Base-by-base conservation (phyloP, 2,888 invertebrate genomes). In the Lithophane semibrunnea region DNA sequence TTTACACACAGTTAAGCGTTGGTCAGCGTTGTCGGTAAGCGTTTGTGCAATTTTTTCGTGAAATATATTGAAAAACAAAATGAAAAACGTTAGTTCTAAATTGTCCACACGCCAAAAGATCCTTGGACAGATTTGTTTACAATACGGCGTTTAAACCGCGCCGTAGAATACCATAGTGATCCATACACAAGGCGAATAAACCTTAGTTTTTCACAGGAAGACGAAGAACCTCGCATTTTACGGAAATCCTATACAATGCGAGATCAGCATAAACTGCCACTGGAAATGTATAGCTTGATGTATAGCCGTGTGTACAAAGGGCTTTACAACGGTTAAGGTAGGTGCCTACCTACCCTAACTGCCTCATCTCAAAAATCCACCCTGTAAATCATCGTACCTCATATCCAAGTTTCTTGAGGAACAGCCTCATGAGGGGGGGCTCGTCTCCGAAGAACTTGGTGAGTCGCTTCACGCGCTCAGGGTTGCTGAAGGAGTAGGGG, bases 381-480 rank as follows among this genome's bases (percentile, higher is more conserved):
- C 2, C 24, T 24, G 10, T 47, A 42, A 10, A n/a, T 16, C 7
- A n/a, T 21, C 44, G 10, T 93, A 98, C 99, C 98, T 99, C 99
- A 95, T 99, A 99, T 90, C 99, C 99, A 86, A 99, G 97, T 95
- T 98, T 98, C 95, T 98, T 98, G 73, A 99, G 97, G 97, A 99
- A 99, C 78, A 99, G 97, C 93, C 99, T 97, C 95, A 99, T 97
- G 86, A 99, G 97, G 16, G 99, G 99, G 52, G 99, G 99, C 94
- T 99, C 99, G 93, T 98, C 98, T 47, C 99, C 99, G 96, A 99
- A 99, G 97, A 99, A 99, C 97, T 99, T 98, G 78, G 99, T 99
- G 85, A 99, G 97, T 90, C 99, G 98, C 93, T 98, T 98, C 37
- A 99, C 98, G 81, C 99, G 97, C 84, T 98, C 98, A 0, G 99